Conservation (phyloP, 2,113 vertebrate genomes). For the Mustela lutreola region DNA sequence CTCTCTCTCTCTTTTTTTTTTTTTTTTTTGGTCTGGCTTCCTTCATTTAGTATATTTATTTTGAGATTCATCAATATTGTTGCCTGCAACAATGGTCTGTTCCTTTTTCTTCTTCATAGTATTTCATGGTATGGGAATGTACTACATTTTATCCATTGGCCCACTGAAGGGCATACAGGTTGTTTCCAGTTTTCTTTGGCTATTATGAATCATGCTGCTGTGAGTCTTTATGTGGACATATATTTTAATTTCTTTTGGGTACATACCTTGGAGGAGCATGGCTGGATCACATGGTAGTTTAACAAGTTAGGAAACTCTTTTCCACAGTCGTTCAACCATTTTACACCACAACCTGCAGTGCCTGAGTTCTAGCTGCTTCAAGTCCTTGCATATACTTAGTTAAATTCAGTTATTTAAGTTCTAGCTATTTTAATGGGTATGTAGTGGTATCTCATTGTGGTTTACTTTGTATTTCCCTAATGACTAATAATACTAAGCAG, state of each 20-base stretch:
- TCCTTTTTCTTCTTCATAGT: slow-evolving; percentile 21
- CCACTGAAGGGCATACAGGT: not conserved
- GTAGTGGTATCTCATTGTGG: not conserved
- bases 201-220: not conserved
- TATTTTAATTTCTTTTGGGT: not conserved
- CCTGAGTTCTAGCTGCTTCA: not conserved
- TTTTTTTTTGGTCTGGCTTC: not conserved
- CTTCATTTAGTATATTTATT: not conserved
- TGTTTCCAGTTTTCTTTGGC: not conserved
- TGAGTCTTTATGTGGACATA: not conserved
- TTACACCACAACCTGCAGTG: not conserved
- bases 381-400: not conserved
- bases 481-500: not conserved
- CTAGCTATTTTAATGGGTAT: not conserved
- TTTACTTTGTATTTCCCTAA: slow-evolving; percentile 34
- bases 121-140: not conserved
- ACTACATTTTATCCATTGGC: slow-evolving; percentile 8
- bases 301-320: not conserved
- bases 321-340: not conserved
- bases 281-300: not conserved
- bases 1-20: not conserved
- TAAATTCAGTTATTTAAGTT: slow-evolving; percentile 9
- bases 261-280: not conserved
- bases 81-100: not conserved
- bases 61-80: slow-evolving; percentile 29